Evolutionary conservation across 2,797 vertebrate genomes (phyloP).

Genomic region (Anguilla anguilla): DNA sequence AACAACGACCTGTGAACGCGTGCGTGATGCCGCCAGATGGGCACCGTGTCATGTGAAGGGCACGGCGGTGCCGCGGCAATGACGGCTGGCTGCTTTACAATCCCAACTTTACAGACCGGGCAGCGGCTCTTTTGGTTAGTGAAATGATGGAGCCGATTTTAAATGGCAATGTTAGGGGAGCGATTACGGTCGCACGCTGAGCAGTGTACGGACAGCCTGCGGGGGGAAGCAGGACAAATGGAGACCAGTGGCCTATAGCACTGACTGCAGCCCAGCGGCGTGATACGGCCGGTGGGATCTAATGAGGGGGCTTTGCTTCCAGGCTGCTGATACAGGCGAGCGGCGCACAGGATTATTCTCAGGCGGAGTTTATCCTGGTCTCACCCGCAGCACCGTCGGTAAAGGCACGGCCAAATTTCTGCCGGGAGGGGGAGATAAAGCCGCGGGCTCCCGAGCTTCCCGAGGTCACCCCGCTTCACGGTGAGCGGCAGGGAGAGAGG

Average conservation of each 20-base stretch:
- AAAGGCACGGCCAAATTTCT: neutral
- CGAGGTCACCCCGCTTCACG: neutral
- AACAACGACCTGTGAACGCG: constrained; percentile 9
- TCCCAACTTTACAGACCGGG: neutral
- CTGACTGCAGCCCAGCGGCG: neutral
- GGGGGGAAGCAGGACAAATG: neutral
- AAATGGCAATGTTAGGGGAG: neutral
- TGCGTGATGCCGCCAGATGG: neutral
- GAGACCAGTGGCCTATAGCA: neutral
- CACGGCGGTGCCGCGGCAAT: neutral
- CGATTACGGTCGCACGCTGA: neutral
- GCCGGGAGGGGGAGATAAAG: constrained; percentile 20
- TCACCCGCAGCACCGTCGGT: neutral
- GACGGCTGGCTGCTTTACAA: neutral
- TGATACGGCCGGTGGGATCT: neutral
- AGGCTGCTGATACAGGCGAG: neutral
- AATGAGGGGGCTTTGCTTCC: neutral
- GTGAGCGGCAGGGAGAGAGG: neutral
- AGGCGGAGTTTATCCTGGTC: neutral
- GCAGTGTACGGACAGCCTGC: neutral
- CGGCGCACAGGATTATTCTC: neutral
- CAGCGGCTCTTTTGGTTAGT: neutral
- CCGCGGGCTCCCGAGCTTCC: constrained; percentile 6
- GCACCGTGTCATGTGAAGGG: neutral
- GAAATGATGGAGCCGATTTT: neutral